phyloP scores from a whole-genome alignment of 2,888 invertebrate species.

The Neoascia interrupta region DNA sequence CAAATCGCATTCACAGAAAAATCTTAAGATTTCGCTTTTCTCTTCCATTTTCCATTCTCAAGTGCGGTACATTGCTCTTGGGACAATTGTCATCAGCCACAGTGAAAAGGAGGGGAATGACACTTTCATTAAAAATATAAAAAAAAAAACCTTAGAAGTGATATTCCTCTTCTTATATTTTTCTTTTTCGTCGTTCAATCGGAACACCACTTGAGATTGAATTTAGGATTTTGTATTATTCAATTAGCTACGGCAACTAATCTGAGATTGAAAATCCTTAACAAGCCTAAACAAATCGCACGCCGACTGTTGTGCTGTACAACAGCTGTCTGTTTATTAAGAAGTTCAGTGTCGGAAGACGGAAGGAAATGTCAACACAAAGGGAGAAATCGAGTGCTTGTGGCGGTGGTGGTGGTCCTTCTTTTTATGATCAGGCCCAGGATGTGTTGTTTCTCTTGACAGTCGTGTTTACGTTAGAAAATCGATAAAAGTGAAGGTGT shows the following conservation, averaged over 20 bases:
- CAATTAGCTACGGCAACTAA: slow-evolving; percentile 14
- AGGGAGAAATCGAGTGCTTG: too few species aligned
- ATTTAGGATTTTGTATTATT: not conserved
- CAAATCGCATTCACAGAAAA: slow-evolving; percentile 48
- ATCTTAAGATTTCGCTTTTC: slow-evolving; percentile 51
- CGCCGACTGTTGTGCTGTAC: not conserved
- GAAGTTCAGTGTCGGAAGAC: slow-evolving; percentile 54
- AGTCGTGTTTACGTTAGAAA: slow-evolving; percentile 33
- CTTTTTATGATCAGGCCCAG: too few species aligned
- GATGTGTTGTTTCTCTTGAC: slow-evolving; percentile 31
- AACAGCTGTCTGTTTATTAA: slow-evolving; percentile 11
- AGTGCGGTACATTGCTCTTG: slow-evolving; percentile 58
- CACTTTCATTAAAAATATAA: slow-evolving; percentile 52
- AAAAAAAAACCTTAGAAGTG: slow-evolving; percentile 47
- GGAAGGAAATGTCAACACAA: slow-evolving; percentile 56
- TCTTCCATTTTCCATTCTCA: slow-evolving; percentile 40
- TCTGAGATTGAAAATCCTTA: slow-evolving; percentile 25
- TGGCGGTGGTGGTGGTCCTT: too few species aligned
- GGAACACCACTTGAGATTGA: slow-evolving; percentile 10
- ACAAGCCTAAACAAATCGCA: slow-evolving; percentile 50
- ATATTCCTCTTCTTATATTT: slow-evolving; percentile 43
- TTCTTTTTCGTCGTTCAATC: not conserved
- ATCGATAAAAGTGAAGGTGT: slow-evolving; percentile 54
- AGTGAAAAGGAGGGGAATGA: slow-evolving; percentile 35
- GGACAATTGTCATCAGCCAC: slow-evolving; percentile 45